Evolutionary conservation across 2,797 vertebrate genomes (phyloP), one percentile per base, ranked within the genome.

Genomic region (Sebastiscus albofasciatus): DNA sequence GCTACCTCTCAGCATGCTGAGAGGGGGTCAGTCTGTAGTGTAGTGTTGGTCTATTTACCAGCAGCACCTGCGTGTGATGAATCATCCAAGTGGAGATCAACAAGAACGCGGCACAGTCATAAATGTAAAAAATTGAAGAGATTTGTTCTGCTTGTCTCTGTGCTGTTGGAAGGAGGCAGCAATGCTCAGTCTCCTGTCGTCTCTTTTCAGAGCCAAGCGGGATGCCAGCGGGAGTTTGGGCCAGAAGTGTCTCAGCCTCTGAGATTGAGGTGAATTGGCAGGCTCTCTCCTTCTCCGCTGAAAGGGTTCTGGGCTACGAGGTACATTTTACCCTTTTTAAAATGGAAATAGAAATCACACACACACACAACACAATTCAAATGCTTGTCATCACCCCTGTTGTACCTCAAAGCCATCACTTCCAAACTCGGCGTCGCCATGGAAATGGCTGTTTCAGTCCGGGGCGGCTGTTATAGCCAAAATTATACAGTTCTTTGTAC

Each of bases 261-360:
- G 96, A 97, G 94, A 98, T 98, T 80, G 94, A 97, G 94, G 97
- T 99, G 86, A 97, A 95, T 90, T 99, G 98, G 98, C 92, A 93
- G 16, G 90, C 96, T 70, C 94, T 98, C 79, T 95, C 96, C 54
- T 97, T 96, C 96, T 96, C 95, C 77, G 96, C 96, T 84, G 98
- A 98, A 79, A 97, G 96, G 90, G 95, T 99, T 90, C 96, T 98
- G 81, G 98, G 98, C 92, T 99, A 98, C 14, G 98, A 99, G 97
- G 98, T 99, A 94, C 94, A 85, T 92, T 90, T 86, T 78, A 85
- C 82, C 84, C 83, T 89, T 94, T 92, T 93, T n/a, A 52, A 92
- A 94, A 94, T 93, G 91, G 90, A 95, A 94, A 94, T 89, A 83
- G 79, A 89, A 93, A 90, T 89, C 81, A 85, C 88, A 85, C 77